Conservation (phyloP, 2,888 invertebrate species). For the Druceiella hillmani region DNA sequence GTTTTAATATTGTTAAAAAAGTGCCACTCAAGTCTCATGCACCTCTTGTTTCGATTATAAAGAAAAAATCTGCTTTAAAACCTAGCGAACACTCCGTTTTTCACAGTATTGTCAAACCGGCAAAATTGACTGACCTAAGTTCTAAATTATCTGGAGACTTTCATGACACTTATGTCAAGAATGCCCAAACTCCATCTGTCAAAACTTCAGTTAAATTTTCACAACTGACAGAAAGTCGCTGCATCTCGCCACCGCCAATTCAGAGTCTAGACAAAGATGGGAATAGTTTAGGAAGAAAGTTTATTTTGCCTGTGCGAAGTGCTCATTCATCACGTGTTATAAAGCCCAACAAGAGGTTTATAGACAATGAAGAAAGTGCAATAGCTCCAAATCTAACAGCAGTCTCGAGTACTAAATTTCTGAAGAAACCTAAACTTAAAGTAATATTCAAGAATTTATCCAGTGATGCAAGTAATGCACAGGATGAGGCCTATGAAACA, state of each 20-base stretch:
- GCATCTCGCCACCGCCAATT: constrained; percentile 47
- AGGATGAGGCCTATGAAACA: constrained; percentile 31
- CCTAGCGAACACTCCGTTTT: constrained; percentile 52
- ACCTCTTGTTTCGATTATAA: constrained; percentile 57
- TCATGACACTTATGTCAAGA: constrained; percentile 44
- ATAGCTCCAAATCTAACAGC: constrained; percentile 30
- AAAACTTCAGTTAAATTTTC: constrained; percentile 34
- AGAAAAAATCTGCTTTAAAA: constrained; percentile 55
- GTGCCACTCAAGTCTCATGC: constrained; percentile 54
- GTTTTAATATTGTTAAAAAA: constrained; percentile 51
- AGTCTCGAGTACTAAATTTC: constrained; percentile 34
- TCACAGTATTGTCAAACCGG: constrained; percentile 57
- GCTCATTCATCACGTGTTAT: constrained; percentile 82
- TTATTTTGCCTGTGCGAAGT: constrained; percentile 75
- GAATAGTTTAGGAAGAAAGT: constrained; percentile 45
- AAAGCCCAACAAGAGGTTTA: constrained; percentile 81
- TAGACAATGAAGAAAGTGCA: constrained; percentile 57
- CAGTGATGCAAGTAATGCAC: constrained; percentile 34
- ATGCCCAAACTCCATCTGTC: constrained; percentile 38
- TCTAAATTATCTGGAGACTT: constrained; percentile 51
- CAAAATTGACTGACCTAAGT: constrained; percentile 56
- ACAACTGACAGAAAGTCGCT: constrained; percentile 42
- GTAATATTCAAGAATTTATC: constrained; percentile 43
- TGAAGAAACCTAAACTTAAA: constrained; percentile 48
- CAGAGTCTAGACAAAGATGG: constrained; percentile 37